Evolutionary conservation across 1,140 invertebrate genomes (phyloP).

Genomic region (Matsumurasca onukii): DNA sequence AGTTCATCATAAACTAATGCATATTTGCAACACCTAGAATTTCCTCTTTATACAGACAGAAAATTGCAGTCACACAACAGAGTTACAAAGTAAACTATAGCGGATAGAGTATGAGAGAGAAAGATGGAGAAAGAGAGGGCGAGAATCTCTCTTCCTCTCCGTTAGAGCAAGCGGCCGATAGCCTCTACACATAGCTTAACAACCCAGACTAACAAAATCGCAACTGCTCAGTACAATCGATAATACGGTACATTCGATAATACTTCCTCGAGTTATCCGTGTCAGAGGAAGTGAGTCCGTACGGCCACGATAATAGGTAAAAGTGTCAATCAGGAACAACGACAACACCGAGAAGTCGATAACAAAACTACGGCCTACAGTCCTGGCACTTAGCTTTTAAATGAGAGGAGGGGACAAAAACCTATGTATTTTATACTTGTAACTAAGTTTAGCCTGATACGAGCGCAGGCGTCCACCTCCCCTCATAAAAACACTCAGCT

Average conservation of each 20-base stretch:
- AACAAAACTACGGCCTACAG: constrained; percentile 37
- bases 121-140: constrained; percentile 12
- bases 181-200: constrained; percentile 37
- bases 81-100: constrained; percentile 39
- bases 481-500: constrained; percentile 31
- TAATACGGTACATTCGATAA: constrained; percentile 38
- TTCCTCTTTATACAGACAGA: constrained; percentile 42
- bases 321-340: constrained; percentile 40
- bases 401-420: constrained; percentile 34
- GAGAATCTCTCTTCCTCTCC: constrained; percentile 9
- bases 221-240: constrained; percentile 34
- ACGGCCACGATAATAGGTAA: constrained; percentile 26
- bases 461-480: constrained; percentile 32
- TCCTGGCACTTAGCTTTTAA: constrained; percentile 34
- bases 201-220: constrained; percentile 38
- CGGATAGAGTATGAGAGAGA: constrained; percentile 35
- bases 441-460: constrained; percentile 37
- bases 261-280: constrained; percentile 21
- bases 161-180: constrained; percentile 33
- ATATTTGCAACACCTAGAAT: constrained; percentile 32
- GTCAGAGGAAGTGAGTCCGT: constrained; percentile 22
- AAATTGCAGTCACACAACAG: constrained; percentile 42
- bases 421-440: constrained; percentile 30
- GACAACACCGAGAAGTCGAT: constrained; percentile 40
- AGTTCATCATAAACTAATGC: constrained; percentile 35